Evolutionary conservation across 1,140 invertebrate genomes (phyloP).

Genomic region (Druon quercuslanigerum): DNA sequence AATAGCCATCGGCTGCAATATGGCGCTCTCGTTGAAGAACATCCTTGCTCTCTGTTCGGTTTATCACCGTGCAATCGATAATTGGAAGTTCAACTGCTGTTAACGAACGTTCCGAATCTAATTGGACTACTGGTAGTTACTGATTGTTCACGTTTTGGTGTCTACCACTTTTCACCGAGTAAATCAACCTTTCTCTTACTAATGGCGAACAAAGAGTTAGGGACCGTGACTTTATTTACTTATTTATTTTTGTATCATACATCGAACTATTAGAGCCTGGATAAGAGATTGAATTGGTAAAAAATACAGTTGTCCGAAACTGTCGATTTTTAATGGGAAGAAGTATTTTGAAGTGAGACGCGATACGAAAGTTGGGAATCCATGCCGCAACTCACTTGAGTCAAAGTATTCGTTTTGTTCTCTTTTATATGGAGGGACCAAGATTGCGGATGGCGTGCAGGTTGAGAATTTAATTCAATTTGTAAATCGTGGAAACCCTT

Average conservation of each 20-base stretch:
- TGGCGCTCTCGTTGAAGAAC: slow-evolving; percentile 64
- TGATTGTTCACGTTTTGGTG: slow-evolving; percentile 29
- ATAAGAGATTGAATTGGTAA: not conserved
- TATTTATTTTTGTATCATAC: slow-evolving; percentile 21
- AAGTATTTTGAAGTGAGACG: slow-evolving; percentile 70
- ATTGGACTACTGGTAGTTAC: slow-evolving; percentile 35
- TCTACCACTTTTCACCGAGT: slow-evolving; percentile 27
- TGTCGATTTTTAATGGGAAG: slow-evolving; percentile 5
- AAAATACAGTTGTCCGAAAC: not conserved
- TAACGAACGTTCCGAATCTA: slow-evolving; percentile 40
- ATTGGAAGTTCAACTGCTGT: slow-evolving; percentile 32
- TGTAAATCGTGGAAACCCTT: slow-evolving; percentile 72
- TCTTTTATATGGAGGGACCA: slow-evolving; percentile 66
- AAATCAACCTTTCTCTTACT: not conserved
- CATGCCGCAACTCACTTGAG: slow-evolving; percentile 73
- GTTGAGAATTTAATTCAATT: slow-evolving; percentile 74
- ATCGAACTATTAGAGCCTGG: not conserved
- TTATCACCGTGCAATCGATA: slow-evolving; percentile 47
- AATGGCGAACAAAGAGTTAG: not conserved
- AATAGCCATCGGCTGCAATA: slow-evolving; percentile 67
- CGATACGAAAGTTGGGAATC: slow-evolving; percentile 60
- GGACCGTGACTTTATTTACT: not conserved
- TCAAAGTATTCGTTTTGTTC: slow-evolving; percentile 53
- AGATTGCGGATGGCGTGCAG: slow-evolving; percentile 68
- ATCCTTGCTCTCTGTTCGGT: slow-evolving; percentile 54